These are phyloP conservation scores for Micromussa lordhowensis DNA, from an alignment of 92 coral and sea anemone genomes.

Conservation along the genomic window DNA sequence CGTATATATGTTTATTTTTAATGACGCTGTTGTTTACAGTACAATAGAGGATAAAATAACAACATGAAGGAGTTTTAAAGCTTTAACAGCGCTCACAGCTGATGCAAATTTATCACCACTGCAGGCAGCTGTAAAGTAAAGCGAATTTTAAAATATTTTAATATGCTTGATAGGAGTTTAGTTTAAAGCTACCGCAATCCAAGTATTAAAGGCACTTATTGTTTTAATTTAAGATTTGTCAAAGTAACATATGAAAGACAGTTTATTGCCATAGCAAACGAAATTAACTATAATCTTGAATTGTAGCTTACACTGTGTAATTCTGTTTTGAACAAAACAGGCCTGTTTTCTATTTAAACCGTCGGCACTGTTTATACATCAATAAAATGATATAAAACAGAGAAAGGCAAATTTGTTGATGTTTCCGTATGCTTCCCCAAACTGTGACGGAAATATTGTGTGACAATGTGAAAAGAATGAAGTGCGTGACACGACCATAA, in stretches of 20 bases:
- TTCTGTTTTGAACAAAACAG: not conserved
- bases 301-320: not conserved
- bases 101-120: not conserved
- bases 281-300: not conserved
- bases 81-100: not conserved
- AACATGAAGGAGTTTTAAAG: not conserved
- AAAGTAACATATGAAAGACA: no score
- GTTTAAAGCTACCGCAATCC: no score
- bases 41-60: not conserved
- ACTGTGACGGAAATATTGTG: not conserved
- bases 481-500: not conserved
- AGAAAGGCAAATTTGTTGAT: not conserved
- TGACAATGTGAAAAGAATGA: not conserved
- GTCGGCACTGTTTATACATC: not conserved
- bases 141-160: not conserved
- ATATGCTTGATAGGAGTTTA: no score
- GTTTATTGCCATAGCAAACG: not conserved
- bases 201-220: no score
- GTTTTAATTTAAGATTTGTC: no score
- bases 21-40: not conserved
- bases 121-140: not conserved
- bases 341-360: not conserved
- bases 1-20: no score
- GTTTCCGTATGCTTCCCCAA: not conserved
- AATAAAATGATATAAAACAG: not conserved